Evolutionary conservation across 1,140 invertebrate genomes (phyloP).

Genomic region (Pseudomyrmex concolor): DNA sequence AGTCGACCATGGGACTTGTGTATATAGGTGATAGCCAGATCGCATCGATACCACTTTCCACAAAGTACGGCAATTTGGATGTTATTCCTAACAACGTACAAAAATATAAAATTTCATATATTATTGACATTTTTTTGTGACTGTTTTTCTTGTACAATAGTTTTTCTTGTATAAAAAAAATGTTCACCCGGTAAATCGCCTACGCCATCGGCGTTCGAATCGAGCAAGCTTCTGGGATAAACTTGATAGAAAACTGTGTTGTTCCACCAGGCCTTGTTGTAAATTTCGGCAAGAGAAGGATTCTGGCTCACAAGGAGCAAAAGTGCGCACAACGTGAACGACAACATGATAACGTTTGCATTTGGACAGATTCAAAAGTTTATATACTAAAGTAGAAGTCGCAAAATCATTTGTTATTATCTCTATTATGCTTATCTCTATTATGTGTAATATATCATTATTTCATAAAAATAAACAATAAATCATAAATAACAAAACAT

Average conservation of each 20-base stretch:
- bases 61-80: too few species aligned
- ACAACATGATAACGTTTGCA: constrained; percentile 22
- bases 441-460: too few species aligned
- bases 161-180: background rate
- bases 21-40: too few species aligned
- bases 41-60: too few species aligned
- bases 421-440: too few species aligned
- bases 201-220: constrained; percentile 90
- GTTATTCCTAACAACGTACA: constrained; percentile 69
- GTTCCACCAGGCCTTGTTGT: constrained; percentile 89
- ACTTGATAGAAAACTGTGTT: constrained; percentile 91
- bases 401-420: background rate
- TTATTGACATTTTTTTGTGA: background rate
- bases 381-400: constrained; percentile 1
- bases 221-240: constrained; percentile 91
- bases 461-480: too few species aligned
- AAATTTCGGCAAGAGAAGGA: constrained; percentile 65
- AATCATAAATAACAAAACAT: too few species aligned
- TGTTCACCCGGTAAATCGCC: constrained; percentile 90
- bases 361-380: background rate
- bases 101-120: background rate
- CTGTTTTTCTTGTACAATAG: background rate
- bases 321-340: background rate
- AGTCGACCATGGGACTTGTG: too few species aligned
- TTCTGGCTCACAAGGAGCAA: background rate